Conservation (phyloP, 53 echinoderm and acorn worm species). For the Antedon mediterranea region DNA sequence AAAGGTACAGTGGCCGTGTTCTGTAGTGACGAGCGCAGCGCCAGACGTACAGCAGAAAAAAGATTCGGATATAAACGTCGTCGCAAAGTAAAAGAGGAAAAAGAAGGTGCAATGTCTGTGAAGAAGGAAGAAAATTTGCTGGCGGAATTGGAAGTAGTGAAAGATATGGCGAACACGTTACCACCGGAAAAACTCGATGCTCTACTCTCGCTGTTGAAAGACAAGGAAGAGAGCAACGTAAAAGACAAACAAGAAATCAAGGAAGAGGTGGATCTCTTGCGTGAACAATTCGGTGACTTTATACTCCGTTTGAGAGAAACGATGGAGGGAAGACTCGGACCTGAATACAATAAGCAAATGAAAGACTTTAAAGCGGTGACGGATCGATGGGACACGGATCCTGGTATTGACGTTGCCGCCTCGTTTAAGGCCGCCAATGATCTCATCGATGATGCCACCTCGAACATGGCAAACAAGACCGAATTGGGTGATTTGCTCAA, state of each 20-base stretch:
- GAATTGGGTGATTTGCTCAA: neutral
- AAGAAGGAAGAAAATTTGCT: neutral
- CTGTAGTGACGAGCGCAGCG: neutral
- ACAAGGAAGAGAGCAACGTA: neutral
- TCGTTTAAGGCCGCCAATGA: neutral
- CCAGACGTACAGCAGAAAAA: neutral
- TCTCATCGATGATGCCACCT: neutral
- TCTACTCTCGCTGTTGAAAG: neutral
- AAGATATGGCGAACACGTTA: neutral
- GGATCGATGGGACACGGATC: neutral
- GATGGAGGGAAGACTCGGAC: neutral
- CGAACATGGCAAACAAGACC: neutral
- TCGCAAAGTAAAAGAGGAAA: too few species aligned
- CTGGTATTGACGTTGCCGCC: neutral
- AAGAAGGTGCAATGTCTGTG: neutral
- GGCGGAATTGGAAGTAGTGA: neutral
- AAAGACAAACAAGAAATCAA: neutral
- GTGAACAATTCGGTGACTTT: neutral
- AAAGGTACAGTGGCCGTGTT: neutral
- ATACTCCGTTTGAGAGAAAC: neutral
- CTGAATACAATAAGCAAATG: neutral
- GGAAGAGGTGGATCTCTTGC: neutral
- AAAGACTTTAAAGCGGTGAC: neutral
- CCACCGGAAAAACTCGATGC: neutral
- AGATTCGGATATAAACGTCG: neutral